These are phyloP conservation scores for Rhynchonycteris naso DNA, from an alignment of 2,797 vertebrate species.

Conservation along the genomic window DNA sequence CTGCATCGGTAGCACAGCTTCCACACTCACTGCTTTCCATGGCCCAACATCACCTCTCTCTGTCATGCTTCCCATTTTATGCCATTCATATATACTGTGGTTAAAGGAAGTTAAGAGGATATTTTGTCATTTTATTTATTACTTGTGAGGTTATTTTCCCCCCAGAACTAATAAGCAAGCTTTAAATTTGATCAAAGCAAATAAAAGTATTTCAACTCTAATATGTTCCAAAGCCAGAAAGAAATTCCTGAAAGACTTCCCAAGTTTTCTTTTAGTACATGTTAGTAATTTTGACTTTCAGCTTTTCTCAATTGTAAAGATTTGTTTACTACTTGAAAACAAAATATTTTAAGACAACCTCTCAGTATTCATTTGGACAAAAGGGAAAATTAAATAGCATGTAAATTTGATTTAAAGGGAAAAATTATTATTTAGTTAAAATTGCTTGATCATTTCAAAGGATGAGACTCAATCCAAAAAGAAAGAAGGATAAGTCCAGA, in stretches of 20 bases:
- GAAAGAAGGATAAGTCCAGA: neutral
- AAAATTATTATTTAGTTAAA: neutral
- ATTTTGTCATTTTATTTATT: neutral
- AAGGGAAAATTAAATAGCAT: conserved; percentile 3
- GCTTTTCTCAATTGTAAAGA: neutral
- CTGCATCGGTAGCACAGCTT: neutral
- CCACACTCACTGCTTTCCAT: neutral
- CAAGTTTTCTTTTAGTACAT: neutral
- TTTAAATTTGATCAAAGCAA: conserved; percentile 26
- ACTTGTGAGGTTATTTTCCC: neutral
- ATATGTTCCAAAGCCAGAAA: conserved; percentile 39
- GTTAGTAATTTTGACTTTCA: conserved; percentile 11
- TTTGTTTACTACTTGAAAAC: conserved; percentile 36
- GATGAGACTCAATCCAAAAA: neutral
- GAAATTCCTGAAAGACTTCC: neutral
- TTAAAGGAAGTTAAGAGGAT: neutral
- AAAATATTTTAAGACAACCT: conserved; percentile 13
- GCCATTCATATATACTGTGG: neutral
- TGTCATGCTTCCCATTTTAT: neutral
- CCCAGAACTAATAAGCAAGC: conserved; percentile 3
- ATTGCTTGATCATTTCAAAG: neutral
- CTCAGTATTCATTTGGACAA: neutral
- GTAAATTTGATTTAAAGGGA: conserved; percentile 20
- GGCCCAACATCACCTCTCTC: neutral
- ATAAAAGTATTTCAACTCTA: neutral